These are phyloP conservation scores for Ischnura elegans DNA, from an alignment of 2,888 invertebrate species.

Conservation along the genomic window DNA sequence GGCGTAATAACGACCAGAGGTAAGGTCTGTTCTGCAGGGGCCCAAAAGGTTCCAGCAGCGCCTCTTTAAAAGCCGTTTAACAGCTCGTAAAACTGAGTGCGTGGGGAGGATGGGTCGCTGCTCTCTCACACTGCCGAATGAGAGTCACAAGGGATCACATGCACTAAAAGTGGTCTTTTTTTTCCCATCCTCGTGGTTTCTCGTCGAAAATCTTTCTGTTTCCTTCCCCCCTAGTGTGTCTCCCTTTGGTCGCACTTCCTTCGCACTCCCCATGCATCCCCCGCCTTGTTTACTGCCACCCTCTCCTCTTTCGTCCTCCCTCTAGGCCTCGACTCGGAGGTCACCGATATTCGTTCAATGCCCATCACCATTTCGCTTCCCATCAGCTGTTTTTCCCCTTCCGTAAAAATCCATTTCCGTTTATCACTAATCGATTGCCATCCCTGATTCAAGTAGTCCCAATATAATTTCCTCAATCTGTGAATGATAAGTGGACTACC, in stretches of 20 bases:
- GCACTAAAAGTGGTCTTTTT: too few species aligned
- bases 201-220: constrained; percentile 14
- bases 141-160: background rate
- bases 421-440: background rate
- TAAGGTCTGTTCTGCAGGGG: constrained; percentile 51
- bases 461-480: background rate
- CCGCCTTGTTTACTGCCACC: background rate
- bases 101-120: constrained; percentile 36
- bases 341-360: background rate
- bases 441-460: background rate
- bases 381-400: background rate
- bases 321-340: background rate
- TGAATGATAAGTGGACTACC: too few species aligned
- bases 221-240: background rate
- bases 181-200: background rate
- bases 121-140: background rate
- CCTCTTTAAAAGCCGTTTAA: constrained; percentile 64
- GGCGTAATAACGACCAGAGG: constrained; percentile 64
- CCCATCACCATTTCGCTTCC: background rate
- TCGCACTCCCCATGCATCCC: background rate
- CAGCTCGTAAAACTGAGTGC: constrained; percentile 63
- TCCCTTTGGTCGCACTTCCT: too few species aligned
- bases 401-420: background rate
- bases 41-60: constrained; percentile 61
- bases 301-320: background rate